Percentiles rank a stretch among this genome's conserved stretches.
phyloP scores from a whole-genome alignment of 2,113 vertebrate genomes.

The Myiozetetes cayanensis region DNA sequence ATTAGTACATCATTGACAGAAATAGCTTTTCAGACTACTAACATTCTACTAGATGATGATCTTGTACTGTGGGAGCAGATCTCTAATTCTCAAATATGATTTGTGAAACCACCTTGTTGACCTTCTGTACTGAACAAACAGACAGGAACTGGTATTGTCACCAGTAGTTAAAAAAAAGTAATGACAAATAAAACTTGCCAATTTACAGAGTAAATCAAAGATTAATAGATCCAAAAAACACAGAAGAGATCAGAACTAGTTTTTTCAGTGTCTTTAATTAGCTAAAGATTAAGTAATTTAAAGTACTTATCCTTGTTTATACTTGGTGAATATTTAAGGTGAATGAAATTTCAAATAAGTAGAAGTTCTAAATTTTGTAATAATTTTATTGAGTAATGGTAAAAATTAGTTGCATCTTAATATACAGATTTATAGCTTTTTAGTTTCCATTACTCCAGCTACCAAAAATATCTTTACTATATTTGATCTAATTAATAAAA shows the following conservation, averaged over 20 bases:
- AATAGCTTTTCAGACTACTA: not conserved
- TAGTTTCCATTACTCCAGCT: not conserved
- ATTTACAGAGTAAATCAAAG: not conserved
- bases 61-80: not conserved
- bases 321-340: not conserved
- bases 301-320: not conserved
- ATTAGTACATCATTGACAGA: conserved; percentile 12
- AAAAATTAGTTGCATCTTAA: not conserved
- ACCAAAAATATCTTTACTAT: not conserved
- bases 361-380: not conserved
- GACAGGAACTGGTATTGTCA: not conserved
- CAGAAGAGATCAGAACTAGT: not conserved
- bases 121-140: not conserved
- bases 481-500: not conserved
- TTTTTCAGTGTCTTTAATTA: not conserved
- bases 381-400: not conserved
- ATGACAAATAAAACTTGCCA: not conserved
- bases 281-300: not conserved
- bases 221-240: not conserved
- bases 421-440: not conserved
- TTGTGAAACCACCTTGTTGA: not conserved
- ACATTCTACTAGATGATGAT: not conserved
- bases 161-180: not conserved
- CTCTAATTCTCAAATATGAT: not conserved
- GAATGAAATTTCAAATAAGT: not conserved